A percentile compares a stretch with the other conserved stretches of the same genome.
phyloP scores from a whole-genome alignment of 2,888 invertebrate genomes.

The Noctua janthina region DNA sequence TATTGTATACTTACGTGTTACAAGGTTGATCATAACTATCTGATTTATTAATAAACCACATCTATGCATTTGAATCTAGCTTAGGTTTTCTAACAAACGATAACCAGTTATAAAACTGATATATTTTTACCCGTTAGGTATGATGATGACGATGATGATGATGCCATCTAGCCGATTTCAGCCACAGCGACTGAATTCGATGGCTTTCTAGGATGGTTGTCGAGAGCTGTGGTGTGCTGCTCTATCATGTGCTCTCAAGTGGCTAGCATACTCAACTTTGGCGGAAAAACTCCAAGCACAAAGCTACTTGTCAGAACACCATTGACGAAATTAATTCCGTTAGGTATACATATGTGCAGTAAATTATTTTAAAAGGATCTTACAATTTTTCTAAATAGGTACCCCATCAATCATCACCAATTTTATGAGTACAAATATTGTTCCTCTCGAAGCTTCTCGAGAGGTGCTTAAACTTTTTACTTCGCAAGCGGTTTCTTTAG shows the following conservation, averaged over 20 bases:
- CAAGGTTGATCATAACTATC: background rate
- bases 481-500: constrained; percentile 2
- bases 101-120: constrained; percentile 7
- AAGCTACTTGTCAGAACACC: no score
- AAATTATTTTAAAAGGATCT: background rate
- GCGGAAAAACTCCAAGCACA: no score
- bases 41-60: background rate
- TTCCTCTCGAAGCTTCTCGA: background rate
- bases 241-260: no score
- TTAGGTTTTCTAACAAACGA: no score
- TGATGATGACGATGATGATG: no score
- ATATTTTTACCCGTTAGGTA: background rate
- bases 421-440: constrained; percentile 4
- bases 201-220: no score
- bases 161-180: no score
- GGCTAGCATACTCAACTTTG: no score
- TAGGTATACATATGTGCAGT: no score
- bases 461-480: constrained; percentile 12
- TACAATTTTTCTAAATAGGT: background rate
- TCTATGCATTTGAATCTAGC: background rate
- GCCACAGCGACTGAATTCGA: no score
- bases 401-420: background rate
- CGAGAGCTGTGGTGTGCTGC: no score
- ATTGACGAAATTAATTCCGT: no score
- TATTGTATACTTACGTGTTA: background rate